Conservation (phyloP, 1,140 invertebrate species). For the Paraescarpia echinospica region DNA sequence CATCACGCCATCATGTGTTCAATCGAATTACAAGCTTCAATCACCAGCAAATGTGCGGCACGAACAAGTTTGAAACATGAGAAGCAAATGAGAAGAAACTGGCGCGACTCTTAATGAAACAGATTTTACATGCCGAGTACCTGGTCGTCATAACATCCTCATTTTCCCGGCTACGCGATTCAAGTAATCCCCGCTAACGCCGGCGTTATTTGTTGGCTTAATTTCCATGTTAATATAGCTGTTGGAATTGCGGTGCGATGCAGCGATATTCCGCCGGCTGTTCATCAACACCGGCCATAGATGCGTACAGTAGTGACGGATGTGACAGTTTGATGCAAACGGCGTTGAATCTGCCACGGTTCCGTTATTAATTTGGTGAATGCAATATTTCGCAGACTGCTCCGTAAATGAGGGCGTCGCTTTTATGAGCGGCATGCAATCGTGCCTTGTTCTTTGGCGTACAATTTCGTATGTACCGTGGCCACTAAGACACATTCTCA, state of each 20-base stretch:
- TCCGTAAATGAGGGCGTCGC: background rate
- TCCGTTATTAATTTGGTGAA: background rate
- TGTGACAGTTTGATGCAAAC: background rate
- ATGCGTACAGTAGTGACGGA: background rate
- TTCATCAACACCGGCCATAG: background rate
- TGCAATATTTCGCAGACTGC: background rate
- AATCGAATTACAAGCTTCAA: background rate
- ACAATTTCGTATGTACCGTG: background rate
- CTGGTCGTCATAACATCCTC: background rate
- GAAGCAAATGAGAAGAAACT: background rate
- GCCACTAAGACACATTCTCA: background rate
- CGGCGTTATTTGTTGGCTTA: background rate
- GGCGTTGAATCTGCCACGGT: background rate
- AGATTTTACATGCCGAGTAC: background rate
- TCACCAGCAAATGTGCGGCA: background rate
- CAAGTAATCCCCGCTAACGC: background rate
- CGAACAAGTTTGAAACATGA: background rate
- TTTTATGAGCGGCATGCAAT: background rate
- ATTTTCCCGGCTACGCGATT: background rate
- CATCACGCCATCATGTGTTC: background rate
- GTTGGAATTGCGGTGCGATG: background rate
- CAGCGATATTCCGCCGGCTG: background rate
- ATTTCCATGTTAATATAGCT: constrained; percentile 6
- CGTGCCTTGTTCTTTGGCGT: background rate
- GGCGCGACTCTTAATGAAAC: background rate